Evolutionary conservation across 2,888 invertebrate genomes (phyloP).

Genomic region (Trichogramma dendrolimi): DNA sequence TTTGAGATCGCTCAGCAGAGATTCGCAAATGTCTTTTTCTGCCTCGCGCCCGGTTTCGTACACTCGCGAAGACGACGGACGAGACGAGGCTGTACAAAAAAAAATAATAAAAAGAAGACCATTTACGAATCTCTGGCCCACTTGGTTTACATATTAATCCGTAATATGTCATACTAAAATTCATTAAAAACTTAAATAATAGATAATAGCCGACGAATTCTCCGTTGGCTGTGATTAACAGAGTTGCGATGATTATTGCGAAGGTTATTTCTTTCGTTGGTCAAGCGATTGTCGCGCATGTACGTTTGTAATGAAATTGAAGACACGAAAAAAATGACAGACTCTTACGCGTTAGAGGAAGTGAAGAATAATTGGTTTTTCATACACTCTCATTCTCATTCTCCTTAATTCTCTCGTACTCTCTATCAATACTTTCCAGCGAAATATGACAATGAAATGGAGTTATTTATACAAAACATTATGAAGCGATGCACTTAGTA

Average conservation of each 20-base stretch:
- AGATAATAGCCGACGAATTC: conserved; percentile 40
- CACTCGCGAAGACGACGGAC: conserved; percentile 23
- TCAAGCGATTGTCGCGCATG: too few species aligned
- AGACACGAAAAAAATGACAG: not conserved
- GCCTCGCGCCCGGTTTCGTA: conserved; percentile 23
- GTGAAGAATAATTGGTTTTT: not conserved
- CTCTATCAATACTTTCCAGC: too few species aligned
- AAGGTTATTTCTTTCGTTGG: too few species aligned
- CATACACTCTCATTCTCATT: conserved; percentile 6
- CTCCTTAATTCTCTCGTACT: not conserved
- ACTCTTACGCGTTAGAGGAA: too few species aligned
- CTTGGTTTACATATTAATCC: conserved; percentile 7
- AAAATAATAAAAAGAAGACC: conserved; percentile 8
- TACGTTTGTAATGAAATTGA: too few species aligned
- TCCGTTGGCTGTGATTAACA: conserved; percentile 39
- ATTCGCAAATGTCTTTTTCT: conserved; percentile 19
- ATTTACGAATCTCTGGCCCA: conserved; percentile 32
- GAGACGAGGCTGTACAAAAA: conserved; percentile 10
- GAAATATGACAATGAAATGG: conserved; percentile 14
- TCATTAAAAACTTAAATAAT: conserved; percentile 38
- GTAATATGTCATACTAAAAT: too few species aligned
- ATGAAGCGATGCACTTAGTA: conserved; percentile 25
- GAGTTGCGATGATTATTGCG: conserved; percentile 36
- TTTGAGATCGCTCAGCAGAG: conserved; percentile 41
- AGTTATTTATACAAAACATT: conserved; percentile 15